Conservation (phyloP, 2,888 invertebrate genomes). For the Cryptus armator region DNA sequence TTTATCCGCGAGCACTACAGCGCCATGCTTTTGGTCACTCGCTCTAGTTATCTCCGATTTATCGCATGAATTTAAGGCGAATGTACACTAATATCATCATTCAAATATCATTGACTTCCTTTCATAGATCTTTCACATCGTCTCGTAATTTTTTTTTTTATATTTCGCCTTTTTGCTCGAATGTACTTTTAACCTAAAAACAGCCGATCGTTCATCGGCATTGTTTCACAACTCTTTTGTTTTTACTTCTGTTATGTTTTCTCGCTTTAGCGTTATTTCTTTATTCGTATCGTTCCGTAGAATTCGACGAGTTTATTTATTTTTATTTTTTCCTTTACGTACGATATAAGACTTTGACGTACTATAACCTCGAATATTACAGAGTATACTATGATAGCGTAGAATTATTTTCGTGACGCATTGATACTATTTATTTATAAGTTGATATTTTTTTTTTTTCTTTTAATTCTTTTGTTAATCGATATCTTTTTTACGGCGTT, state of each 20-base stretch:
- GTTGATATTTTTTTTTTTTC: conserved; percentile 31
- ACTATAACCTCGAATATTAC: not conserved
- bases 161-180: not conserved
- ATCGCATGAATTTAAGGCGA: conserved; percentile 52
- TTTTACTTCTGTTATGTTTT: not conserved
- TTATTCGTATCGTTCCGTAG: conserved; percentile 6
- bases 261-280: conserved; percentile 1
- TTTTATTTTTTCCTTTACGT: not conserved
- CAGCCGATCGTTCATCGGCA: not conserved
- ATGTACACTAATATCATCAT: conserved; percentile 40
- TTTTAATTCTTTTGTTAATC: conserved; percentile 11
- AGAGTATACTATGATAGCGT: conserved; percentile 9
- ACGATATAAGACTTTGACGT: conserved; percentile 4
- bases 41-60: conserved; percentile 49
- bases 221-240: not conserved
- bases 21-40: conserved; percentile 64
- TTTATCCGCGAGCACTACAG: conserved; percentile 59
- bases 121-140: no score
- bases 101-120: not conserved
- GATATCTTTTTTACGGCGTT: conserved; percentile 23
- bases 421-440: conserved; percentile 21
- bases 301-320: not conserved
- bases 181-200: not conserved
- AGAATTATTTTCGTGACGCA: conserved; percentile 24
- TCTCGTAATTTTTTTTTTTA: conserved; percentile 15